Conservation (phyloP, 92 coral and sea anemone species). For the Porites evermanni region DNA sequence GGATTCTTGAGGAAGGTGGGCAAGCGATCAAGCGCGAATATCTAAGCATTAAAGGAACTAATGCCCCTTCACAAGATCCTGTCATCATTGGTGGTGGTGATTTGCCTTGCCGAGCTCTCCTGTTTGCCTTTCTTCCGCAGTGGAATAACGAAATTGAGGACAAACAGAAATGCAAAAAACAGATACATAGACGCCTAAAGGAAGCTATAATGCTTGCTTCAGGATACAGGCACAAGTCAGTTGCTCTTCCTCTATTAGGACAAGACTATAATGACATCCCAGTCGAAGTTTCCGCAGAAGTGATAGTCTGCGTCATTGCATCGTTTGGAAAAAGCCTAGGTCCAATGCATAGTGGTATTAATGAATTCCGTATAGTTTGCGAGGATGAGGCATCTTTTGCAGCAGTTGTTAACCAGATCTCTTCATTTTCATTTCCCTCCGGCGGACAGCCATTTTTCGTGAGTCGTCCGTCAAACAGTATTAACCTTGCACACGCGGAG, state of each 20-base stretch:
- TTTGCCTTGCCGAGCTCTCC: constrained; percentile 42
- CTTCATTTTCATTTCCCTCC: neutral
- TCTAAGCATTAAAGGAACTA: neutral
- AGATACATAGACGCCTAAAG: constrained; percentile 7
- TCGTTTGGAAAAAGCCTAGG: constrained; percentile 13
- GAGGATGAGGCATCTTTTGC: constrained; percentile 8
- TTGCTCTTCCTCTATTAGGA: constrained; percentile 34
- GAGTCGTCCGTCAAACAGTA: neutral
- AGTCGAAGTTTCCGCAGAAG: constrained; percentile 12
- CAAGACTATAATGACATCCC: constrained; percentile 26
- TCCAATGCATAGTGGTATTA: constrained; percentile 32
- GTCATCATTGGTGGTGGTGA: constrained; percentile 52
- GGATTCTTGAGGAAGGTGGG: constrained; percentile 69
- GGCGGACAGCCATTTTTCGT: neutral
- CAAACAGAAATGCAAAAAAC: neutral
- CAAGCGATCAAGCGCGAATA: constrained; percentile 59
- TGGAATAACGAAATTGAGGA: constrained; percentile 25
- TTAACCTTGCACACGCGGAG: neutral
- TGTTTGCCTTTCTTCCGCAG: constrained; percentile 56
- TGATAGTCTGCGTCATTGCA: constrained; percentile 25
- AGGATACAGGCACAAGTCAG: constrained; percentile 26
- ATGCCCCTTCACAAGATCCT: constrained; percentile 31
- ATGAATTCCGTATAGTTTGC: constrained; percentile 6
- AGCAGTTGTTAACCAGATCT: neutral
- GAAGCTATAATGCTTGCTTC: constrained; percentile 3